These are phyloP conservation scores for Nixonia krombeini DNA, from an alignment of 1,140 invertebrate species.

Conservation along the genomic window DNA sequence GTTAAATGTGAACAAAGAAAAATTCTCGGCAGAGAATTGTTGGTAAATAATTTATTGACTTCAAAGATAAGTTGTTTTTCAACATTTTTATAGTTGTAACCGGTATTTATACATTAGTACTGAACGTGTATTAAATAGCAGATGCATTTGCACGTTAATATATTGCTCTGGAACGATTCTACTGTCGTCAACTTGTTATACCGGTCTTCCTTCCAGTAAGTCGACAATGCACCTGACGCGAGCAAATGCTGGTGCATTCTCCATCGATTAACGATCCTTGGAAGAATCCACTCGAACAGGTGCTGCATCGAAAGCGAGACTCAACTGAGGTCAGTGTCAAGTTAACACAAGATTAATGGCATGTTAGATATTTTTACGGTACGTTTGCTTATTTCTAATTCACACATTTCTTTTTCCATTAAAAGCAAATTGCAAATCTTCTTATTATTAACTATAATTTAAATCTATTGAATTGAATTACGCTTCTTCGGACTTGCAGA, in stretches of 20 bases:
- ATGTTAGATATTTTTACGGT: background rate
- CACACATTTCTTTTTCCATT: too few species aligned
- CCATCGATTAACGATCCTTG: conserved; percentile 14
- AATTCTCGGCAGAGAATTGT: too few species aligned
- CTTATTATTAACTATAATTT: too few species aligned
- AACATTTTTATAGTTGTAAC: too few species aligned
- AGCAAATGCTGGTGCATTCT: conserved; percentile 10
- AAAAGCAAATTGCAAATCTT: too few species aligned
- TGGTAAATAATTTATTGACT: too few species aligned
- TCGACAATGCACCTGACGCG: conserved; percentile 14
- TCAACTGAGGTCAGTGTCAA: conserved; percentile 11
- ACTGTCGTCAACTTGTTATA: conserved; percentile 11
- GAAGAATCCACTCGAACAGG: conserved; percentile 11
- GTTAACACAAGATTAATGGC: conserved; percentile 4
- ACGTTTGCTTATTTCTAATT: too few species aligned
- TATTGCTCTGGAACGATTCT: conserved; percentile 2
- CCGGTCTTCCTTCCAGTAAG: conserved; percentile 10
- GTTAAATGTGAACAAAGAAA: conserved; percentile 1
- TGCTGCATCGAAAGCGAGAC: conserved; percentile 6
- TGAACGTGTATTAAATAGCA: too few species aligned
- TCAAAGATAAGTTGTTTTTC: too few species aligned
- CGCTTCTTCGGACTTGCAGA: too few species aligned
- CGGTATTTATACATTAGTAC: too few species aligned
- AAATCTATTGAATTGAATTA: too few species aligned
- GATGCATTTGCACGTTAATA: conserved; percentile 1